Evolutionary conservation across 2,113 vertebrate species (phyloP).

Genomic region (Nicator chloris): DNA sequence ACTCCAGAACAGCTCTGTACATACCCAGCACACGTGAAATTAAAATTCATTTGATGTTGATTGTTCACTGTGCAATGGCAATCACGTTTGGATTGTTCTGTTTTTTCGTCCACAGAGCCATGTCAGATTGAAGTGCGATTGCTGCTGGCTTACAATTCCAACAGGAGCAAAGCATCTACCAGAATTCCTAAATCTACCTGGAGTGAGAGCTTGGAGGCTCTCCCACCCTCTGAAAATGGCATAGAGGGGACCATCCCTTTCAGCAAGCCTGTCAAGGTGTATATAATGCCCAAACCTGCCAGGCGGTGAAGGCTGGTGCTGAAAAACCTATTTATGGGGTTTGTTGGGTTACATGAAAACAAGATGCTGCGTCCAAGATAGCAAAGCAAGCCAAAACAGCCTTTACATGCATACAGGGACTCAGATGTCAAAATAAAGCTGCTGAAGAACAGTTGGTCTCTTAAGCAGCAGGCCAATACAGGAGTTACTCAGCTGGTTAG

Average conservation of each 20-base stretch:
- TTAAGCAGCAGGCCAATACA: neutral
- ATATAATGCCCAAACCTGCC: slow-evolving; percentile 94
- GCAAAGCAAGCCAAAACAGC: neutral
- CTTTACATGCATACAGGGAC: neutral
- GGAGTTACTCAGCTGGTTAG: neutral
- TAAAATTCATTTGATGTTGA: neutral
- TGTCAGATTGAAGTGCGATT: slow-evolving; percentile 93
- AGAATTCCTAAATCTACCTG: slow-evolving; percentile 72
- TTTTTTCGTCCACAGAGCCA: slow-evolving; percentile 76
- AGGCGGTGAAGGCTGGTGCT: slow-evolving; percentile 67
- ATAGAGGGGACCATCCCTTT: slow-evolving; percentile 93
- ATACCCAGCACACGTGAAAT: neutral
- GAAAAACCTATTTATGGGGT: neutral
- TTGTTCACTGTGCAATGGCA: neutral
- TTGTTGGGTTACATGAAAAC: neutral
- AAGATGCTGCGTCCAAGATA: neutral
- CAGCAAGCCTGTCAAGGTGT: slow-evolving; percentile 94
- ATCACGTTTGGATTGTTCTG: neutral
- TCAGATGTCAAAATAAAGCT: neutral
- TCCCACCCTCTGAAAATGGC: slow-evolving; percentile 72
- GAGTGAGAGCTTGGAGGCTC: slow-evolving; percentile 77
- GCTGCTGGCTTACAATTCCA: slow-evolving; percentile 89
- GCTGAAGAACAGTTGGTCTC: neutral
- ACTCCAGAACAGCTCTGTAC: neutral
- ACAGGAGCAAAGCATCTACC: slow-evolving; percentile 62